Percentiles rank a stretch among this genome's conserved stretches.
phyloP scores from a whole-genome alignment of 2,113 vertebrate genomes.

The Chionomys nivalis region DNA sequence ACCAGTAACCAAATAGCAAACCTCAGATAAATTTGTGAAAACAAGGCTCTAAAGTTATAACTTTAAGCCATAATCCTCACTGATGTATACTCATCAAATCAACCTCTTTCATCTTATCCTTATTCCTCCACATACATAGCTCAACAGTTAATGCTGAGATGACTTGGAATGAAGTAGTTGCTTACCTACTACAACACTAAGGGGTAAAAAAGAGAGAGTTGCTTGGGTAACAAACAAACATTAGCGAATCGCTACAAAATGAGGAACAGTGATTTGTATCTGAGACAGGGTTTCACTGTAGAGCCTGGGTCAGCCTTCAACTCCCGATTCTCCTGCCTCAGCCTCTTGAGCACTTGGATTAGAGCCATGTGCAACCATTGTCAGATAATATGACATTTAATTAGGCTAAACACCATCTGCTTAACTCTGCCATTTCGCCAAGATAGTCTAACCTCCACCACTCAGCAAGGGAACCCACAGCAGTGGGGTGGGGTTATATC shows the following conservation, averaged over 20 bases:
- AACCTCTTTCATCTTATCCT: neutral
- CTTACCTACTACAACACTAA: neutral
- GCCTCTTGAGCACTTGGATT: neutral
- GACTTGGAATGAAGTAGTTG: neutral
- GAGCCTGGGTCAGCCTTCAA: no score
- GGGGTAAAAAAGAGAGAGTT: neutral
- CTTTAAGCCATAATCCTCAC: constrained; percentile 67
- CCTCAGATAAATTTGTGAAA: constrained; percentile 72
- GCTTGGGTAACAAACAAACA: neutral
- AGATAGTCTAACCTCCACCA: constrained; percentile 63
- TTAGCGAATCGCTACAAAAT: constrained; percentile 58
- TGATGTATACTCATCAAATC: constrained; percentile 52
- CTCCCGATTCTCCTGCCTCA: neutral
- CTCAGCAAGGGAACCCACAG: neutral
- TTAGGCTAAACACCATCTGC: constrained; percentile 56
- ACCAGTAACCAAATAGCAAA: constrained; percentile 71
- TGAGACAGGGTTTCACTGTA: neutral
- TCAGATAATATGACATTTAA: neutral
- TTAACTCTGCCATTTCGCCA: constrained; percentile 68
- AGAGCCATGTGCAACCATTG: neutral
- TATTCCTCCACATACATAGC: constrained; percentile 1
- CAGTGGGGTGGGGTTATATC: no score
- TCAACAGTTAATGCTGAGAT: constrained; percentile 20
- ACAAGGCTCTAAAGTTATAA: constrained; percentile 75
- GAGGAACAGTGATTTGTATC: constrained; percentile 51